phyloP scores from a whole-genome alignment of 2,113 vertebrate genomes.

The Platysteira castanea region DNA sequence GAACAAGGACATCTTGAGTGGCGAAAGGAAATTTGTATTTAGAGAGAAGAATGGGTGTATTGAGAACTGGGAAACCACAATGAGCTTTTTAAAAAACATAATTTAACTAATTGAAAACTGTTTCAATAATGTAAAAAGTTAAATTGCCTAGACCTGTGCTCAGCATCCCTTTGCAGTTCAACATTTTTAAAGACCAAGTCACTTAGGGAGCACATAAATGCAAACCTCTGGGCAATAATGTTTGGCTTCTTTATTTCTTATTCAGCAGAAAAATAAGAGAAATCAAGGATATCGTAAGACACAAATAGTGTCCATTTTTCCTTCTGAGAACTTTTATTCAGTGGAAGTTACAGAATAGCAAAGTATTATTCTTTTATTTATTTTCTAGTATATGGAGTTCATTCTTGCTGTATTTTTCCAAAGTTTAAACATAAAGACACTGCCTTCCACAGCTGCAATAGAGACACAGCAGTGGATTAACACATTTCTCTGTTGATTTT shows the following conservation, averaged over 20 bases:
- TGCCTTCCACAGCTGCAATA: not conserved
- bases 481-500: not conserved
- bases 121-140: not conserved
- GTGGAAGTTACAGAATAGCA: not conserved
- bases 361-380: not conserved
- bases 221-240: not conserved
- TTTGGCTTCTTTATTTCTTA: not conserved
- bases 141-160: not conserved
- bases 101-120: not conserved
- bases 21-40: not conserved
- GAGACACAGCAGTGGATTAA: not conserved
- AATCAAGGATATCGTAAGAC: not conserved
- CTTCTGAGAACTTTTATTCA: not conserved
- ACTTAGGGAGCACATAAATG: not conserved
- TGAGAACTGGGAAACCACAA: not conserved
- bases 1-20: not conserved
- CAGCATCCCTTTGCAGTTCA: not conserved
- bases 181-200: not conserved
- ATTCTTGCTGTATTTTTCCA: not conserved
- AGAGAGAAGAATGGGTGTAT: not conserved
- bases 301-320: not conserved
- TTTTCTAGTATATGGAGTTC: not conserved
- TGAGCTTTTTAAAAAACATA: not conserved
- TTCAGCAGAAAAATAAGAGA: not conserved
- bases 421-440: not conserved